Percentiles rank a stretch among this genome's conserved stretches.
Evolutionary conservation across 2,113 vertebrate genomes (phyloP).

Genomic region (Corythornis vintsioides): DNA sequence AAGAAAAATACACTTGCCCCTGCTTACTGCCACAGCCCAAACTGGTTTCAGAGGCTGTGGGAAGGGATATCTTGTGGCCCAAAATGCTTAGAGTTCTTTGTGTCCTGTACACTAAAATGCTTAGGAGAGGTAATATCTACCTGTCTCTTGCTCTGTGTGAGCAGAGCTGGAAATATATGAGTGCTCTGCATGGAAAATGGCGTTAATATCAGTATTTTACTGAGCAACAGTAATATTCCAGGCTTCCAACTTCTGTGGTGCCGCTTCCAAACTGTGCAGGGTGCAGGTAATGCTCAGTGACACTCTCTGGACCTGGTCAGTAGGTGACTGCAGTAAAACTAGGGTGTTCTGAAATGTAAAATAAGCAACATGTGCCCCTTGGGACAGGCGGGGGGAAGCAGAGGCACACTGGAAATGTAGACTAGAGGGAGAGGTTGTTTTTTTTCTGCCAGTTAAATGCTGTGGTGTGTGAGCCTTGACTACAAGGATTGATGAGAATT

Average conservation of each 20-base stretch:
- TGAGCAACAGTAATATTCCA: neutral
- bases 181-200: neutral
- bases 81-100: neutral
- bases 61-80: neutral
- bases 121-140: neutral
- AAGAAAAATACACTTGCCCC: neutral
- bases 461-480: neutral
- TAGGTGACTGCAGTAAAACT: neutral
- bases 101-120: neutral
- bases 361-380: rapidly evolving
- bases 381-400: neutral
- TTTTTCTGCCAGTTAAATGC: neutral
- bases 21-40: neutral
- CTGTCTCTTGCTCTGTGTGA: neutral
- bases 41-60: neutral
- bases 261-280: neutral
- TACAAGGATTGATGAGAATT: neutral
- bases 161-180: rapidly evolving
- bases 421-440: neutral
- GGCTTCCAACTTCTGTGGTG: neutral
- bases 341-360: neutral
- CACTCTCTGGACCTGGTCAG: rapidly evolving
- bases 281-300: neutral
- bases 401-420: neutral
- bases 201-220: neutral